Conservation (phyloP, 2,113 vertebrate species). For the Atrichornis clamosus region DNA sequence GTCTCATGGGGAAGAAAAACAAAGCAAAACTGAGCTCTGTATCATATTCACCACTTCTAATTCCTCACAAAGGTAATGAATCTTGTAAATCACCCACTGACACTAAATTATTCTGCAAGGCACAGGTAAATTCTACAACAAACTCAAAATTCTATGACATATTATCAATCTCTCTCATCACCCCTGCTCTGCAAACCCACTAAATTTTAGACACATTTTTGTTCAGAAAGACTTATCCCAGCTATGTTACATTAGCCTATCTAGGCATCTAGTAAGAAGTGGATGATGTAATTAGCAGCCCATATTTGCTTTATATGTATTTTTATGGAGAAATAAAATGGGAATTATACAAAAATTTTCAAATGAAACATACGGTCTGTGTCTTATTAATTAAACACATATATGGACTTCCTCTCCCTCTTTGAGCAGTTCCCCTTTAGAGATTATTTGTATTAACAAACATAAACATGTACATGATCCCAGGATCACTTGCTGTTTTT, state of each 20-base stretch:
- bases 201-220: not conserved
- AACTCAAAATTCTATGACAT: not conserved
- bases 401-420: not conserved
- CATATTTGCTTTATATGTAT: not conserved
- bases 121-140: not conserved
- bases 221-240: not conserved
- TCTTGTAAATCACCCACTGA: not conserved
- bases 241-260: not conserved
- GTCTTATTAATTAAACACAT: not conserved
- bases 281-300: not conserved
- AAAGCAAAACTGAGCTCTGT: not conserved
- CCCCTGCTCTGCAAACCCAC: accelerated
- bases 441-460: not conserved
- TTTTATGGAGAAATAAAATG: not conserved
- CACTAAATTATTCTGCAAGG: not conserved
- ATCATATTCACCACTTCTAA: not conserved
- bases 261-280: not conserved
- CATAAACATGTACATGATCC: not conserved
- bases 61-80: not conserved
- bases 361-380: not conserved
- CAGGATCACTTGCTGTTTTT: not conserved
- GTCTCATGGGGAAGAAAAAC: slow-evolving; percentile 68
- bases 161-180: not conserved
- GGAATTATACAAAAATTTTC: not conserved
- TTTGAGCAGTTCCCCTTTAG: not conserved